phyloP scores from a whole-genome alignment of 2,888 invertebrate species.

The Ceraclea dissimilis region DNA sequence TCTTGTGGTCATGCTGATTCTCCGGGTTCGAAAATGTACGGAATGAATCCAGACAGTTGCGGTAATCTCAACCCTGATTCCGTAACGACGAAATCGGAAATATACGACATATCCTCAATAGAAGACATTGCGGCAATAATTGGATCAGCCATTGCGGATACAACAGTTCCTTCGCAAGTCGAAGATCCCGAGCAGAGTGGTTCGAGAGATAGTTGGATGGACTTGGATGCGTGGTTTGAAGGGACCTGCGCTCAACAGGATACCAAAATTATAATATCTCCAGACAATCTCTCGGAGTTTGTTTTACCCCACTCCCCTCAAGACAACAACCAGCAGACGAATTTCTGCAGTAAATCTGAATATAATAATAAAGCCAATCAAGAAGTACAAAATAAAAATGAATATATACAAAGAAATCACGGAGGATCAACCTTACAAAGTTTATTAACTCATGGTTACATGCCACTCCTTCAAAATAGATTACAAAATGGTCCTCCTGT shows the following conservation, averaged over 20 bases:
- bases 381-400: constrained; percentile 41
- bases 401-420: constrained; percentile 44
- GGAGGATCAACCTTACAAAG: constrained; percentile 69
- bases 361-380: constrained; percentile 42
- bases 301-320: constrained; percentile 58
- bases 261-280: constrained; percentile 56
- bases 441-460: constrained; percentile 69
- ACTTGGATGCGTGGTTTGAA: constrained; percentile 81
- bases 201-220: constrained; percentile 81
- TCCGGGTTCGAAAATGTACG: constrained; percentile 46
- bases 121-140: constrained; percentile 83
- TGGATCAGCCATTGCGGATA: constrained; percentile 83
- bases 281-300: constrained; percentile 60
- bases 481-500: constrained; percentile 71
- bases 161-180: constrained; percentile 70
- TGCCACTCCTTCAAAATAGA: constrained; percentile 73
- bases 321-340: constrained; percentile 39
- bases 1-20: constrained; percentile 47
- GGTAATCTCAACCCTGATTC: constrained; percentile 41
- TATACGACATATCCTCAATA: constrained; percentile 67
- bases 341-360: constrained; percentile 39
- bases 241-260: constrained; percentile 68
- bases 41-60: constrained; percentile 47
- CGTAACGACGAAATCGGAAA: constrained; percentile 47
- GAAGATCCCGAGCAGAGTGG: constrained; percentile 63